A percentile compares a stretch with the other conserved stretches of the same genome.
These are phyloP conservation scores for Scrobipalpa costella DNA, from an alignment of 2,888 invertebrate species.

Conservation along the genomic window DNA sequence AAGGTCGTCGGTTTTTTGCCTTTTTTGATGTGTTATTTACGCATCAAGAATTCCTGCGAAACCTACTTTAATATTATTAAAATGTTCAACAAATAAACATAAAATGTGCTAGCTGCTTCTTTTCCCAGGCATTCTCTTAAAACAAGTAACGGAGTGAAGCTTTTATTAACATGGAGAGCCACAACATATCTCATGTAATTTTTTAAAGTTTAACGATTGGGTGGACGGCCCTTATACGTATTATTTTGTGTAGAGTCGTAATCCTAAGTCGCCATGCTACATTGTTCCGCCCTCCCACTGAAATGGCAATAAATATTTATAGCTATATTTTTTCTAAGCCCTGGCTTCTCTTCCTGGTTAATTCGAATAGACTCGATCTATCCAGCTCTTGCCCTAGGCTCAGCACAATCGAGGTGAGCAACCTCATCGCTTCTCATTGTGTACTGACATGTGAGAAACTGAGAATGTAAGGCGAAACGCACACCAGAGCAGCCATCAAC, in stretches of 20 bases:
- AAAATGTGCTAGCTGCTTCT: too few relatives aligned
- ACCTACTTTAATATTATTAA: neutral
- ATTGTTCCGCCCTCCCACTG: neutral
- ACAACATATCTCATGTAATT: too few relatives aligned
- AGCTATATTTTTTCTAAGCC: neutral
- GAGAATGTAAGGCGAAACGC: slow-evolving; percentile 59
- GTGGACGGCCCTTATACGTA: too few relatives aligned
- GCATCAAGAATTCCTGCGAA: slow-evolving; percentile 3
- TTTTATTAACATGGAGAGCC: too few relatives aligned
- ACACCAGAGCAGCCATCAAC: slow-evolving; percentile 35
- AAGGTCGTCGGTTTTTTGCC: neutral
- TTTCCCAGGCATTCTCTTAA: too few relatives aligned
- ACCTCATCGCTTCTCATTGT: slow-evolving; percentile 69
- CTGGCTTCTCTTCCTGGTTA: neutral
- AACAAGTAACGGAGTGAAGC: too few relatives aligned
- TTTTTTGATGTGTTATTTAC: slow-evolving; percentile 7
- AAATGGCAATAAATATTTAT: neutral
- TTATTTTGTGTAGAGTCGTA: neutral
- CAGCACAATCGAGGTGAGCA: slow-evolving; percentile 64
- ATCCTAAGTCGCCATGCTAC: neutral
- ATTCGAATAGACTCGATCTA: slow-evolving; percentile 6
- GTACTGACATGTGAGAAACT: slow-evolving; percentile 64
- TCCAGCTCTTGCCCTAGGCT: slow-evolving; percentile 21
- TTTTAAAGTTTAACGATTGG: too few relatives aligned
- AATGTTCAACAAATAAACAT: neutral